Percentiles rank a stretch among this genome's conserved stretches.
phyloP scores from a whole-genome alignment of 1,140 invertebrate species.

The Tetramorium parvispinum region DNA sequence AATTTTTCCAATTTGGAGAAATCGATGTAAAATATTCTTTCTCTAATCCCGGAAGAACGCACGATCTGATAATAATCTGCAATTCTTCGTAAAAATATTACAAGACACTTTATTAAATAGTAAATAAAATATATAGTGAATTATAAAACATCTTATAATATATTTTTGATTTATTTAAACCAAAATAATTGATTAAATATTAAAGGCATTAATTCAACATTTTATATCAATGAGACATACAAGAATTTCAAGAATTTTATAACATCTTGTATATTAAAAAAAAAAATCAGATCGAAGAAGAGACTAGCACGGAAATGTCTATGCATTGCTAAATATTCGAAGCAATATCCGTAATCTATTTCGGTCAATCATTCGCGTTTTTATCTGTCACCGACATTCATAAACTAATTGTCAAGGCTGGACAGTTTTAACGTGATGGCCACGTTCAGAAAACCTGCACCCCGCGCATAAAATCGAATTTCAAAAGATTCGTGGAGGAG shows the following conservation, averaged over 20 bases:
- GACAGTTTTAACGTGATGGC: conserved; percentile 50
- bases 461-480: conserved; percentile 46
- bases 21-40: neutral
- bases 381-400: conserved; percentile 41
- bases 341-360: conserved; percentile 21
- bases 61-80: neutral
- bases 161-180: neutral
- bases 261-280: neutral
- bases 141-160: neutral
- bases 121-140: neutral
- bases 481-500: conserved; percentile 49
- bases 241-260: neutral
- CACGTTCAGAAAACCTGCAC: conserved; percentile 6
- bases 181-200: neutral
- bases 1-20: neutral
- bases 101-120: neutral
- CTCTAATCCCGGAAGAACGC: neutral
- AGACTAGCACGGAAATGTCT: neutral
- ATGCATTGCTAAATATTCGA: conserved; percentile 6
- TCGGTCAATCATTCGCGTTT: conserved; percentile 29
- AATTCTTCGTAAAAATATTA: neutral
- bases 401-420: conserved; percentile 47
- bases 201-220: neutral
- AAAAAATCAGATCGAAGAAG: neutral
- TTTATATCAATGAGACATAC: neutral